A percentile compares a stretch with the other conserved stretches of the same genome.
These are phyloP conservation scores for Patagioenas fasciata DNA, from an alignment of 2,113 vertebrate species.

Conservation along the genomic window DNA sequence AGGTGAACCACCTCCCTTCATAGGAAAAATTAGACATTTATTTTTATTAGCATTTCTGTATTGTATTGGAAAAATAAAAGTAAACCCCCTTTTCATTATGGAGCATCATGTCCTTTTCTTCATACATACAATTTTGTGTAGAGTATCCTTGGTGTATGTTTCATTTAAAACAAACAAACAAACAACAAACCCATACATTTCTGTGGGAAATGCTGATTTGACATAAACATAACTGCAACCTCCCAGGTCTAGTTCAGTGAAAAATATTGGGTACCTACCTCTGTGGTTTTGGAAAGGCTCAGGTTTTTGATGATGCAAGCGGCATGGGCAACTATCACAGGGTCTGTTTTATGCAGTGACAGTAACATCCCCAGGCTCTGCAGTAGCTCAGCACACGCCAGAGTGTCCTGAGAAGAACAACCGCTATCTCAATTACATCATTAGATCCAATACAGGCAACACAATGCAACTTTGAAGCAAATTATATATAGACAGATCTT, in stretches of 20 bases:
- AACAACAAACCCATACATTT: background rate
- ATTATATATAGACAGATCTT: accelerated
- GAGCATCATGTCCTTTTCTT: background rate
- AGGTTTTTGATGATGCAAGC: constrained; percentile 74
- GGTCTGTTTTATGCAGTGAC: constrained; percentile 52
- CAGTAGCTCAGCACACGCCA: constrained; percentile 72
- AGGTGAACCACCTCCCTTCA: background rate
- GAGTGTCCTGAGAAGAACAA: constrained; percentile 67
- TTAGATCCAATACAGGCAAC: background rate
- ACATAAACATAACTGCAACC: background rate
- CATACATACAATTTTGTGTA: background rate
- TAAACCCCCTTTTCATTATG: background rate
- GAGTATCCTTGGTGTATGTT: background rate
- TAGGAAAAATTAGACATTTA: background rate
- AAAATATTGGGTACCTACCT: constrained; percentile 10
- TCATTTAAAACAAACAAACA: background rate
- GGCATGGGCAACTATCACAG: constrained; percentile 64
- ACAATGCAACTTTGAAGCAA: background rate
- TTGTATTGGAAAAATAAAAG: background rate
- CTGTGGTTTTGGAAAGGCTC: constrained; percentile 38
- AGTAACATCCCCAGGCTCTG: constrained; percentile 72
- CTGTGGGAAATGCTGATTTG: background rate
- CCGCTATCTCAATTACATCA: background rate
- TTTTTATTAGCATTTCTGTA: background rate
- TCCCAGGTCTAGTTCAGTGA: background rate